These are phyloP conservation scores for Aleiodes sp. DNA, from an alignment of 1,140 invertebrate species.

Conservation along the genomic window DNA sequence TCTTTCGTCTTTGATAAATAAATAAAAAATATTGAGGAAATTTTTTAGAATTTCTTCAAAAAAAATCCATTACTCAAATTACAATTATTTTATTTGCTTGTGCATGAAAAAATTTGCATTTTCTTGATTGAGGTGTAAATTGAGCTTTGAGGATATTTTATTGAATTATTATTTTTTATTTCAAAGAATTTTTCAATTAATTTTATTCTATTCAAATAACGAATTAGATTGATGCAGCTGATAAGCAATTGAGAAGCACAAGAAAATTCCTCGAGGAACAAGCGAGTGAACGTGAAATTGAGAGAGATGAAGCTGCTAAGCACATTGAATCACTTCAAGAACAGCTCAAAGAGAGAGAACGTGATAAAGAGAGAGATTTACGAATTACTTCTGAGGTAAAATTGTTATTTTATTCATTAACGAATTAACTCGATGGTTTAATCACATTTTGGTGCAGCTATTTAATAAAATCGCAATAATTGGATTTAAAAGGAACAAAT, in stretches of 20 bases:
- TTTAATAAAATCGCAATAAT: constrained; percentile 31
- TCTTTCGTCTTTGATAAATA: too few relatives aligned
- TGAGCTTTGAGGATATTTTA: background rate
- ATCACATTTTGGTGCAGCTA: background rate
- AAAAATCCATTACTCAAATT: background rate
- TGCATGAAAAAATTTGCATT: background rate
- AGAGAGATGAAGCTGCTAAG: constrained; percentile 78
- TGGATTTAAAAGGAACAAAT: too few relatives aligned
- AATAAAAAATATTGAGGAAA: too few relatives aligned
- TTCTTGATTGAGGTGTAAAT: background rate
- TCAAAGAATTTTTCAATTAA: constrained; percentile 8
- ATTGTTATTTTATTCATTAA: constrained; percentile 17
- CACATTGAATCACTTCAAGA: constrained; percentile 71
- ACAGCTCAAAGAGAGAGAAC: constrained; percentile 71
- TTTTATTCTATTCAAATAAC: background rate
- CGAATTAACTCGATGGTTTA: background rate
- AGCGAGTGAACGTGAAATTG: constrained; percentile 78
- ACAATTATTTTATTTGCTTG: background rate
- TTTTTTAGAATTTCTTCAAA: too few relatives aligned
- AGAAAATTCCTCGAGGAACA: constrained; percentile 83
- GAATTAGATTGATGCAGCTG: constrained; percentile 77
- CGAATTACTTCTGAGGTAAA: constrained; percentile 60
- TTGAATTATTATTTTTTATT: background rate
- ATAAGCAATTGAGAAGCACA: constrained; percentile 79
- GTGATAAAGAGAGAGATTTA: constrained; percentile 66